phyloP scores from a whole-genome alignment of 2,888 invertebrate genomes.

The Cylindroiulus punctatus region DNA sequence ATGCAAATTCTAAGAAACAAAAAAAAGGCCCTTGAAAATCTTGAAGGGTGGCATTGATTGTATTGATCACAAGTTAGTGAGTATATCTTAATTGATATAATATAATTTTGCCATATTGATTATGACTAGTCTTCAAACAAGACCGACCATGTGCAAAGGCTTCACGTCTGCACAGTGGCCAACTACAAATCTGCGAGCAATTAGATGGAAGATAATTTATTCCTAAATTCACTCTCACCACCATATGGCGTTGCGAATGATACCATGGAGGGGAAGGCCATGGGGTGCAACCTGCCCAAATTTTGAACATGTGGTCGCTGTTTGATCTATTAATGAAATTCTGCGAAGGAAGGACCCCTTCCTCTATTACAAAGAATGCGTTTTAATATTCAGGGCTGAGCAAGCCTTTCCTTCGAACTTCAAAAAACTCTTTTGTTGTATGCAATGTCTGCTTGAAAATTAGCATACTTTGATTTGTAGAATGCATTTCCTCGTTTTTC shows the following conservation, averaged over 20 bases:
- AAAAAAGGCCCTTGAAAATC: too few species aligned
- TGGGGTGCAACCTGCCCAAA: not conserved
- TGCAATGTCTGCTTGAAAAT: not conserved
- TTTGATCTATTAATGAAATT: not conserved
- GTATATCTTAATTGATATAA: too few species aligned
- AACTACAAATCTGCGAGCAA: not conserved
- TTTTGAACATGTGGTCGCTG: conserved; percentile 2
- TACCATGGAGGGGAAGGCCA: not conserved
- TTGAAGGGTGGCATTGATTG: too few species aligned
- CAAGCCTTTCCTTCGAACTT: not conserved
- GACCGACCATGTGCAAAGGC: too few species aligned
- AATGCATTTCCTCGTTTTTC: conserved; percentile 10
- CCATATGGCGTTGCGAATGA: not conserved
- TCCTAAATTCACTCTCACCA: not conserved
- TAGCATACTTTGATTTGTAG: not conserved
- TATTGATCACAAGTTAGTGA: too few species aligned
- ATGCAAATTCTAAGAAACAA: too few species aligned
- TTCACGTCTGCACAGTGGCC: not conserved
- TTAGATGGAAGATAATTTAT: not conserved
- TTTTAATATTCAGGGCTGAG: conserved; percentile 19
- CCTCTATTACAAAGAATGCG: conserved; percentile 2
- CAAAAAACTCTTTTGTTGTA: conserved; percentile 1
- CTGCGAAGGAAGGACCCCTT: conserved; percentile 7
- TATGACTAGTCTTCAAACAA: too few species aligned
- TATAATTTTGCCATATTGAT: too few species aligned